Percentiles rank a stretch among this genome's conserved stretches.
phyloP scores from a whole-genome alignment of 2,113 vertebrate species.

The Engystomops pustulosus region DNA sequence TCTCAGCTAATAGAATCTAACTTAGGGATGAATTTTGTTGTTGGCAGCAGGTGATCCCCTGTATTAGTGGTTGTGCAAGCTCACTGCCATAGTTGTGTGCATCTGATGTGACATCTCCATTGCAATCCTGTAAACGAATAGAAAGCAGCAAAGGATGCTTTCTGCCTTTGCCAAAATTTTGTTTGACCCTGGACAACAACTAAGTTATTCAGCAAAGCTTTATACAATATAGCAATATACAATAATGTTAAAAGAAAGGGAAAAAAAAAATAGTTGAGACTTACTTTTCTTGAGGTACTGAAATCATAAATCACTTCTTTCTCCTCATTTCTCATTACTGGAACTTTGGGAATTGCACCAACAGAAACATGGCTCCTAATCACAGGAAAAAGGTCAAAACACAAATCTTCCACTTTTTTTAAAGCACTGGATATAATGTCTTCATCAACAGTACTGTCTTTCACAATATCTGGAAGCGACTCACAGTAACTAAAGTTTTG shows the following conservation, averaged over 20 bases:
- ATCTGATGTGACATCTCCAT: too few species aligned
- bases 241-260: neutral
- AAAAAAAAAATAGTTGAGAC: constrained; percentile 18
- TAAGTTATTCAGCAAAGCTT: too few species aligned
- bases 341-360: constrained; percentile 81
- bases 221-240: too few species aligned
- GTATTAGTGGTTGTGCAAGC: too few species aligned
- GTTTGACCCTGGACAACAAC: too few species aligned
- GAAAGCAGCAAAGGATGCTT: too few species aligned
- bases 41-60: too few species aligned
- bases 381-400: constrained; percentile 90
- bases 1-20: too few species aligned
- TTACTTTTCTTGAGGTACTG: constrained; percentile 78
- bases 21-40: too few species aligned
- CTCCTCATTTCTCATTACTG: constrained; percentile 89
- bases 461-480: neutral
- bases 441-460: constrained; percentile 58
- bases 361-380: constrained; percentile 82
- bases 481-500: neutral
- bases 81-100: too few species aligned
- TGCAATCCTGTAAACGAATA: too few species aligned
- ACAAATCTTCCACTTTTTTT: constrained; percentile 76
- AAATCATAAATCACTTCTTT: constrained; percentile 86
- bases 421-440: constrained; percentile 69
- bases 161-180: too few species aligned